Evolutionary conservation across 2,797 vertebrate species (phyloP), one percentile per base, ranked within the genome.

Genomic region (Oryzias sinensis): DNA sequence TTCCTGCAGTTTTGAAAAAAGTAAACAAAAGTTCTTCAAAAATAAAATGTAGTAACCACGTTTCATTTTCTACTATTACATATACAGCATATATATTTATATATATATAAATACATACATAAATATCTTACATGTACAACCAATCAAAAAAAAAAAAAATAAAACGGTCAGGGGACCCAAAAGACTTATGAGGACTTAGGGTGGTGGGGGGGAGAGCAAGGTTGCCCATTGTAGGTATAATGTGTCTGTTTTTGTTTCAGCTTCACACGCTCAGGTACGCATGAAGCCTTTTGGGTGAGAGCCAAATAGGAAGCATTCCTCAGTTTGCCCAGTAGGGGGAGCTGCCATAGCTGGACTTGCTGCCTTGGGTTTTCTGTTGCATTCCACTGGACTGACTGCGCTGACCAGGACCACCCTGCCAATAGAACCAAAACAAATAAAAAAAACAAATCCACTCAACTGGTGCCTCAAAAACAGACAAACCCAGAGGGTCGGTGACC

Each of bases 41-140:
- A 92, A 92, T 89, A 91, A 92, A 92, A 92, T 92, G 91, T 86
- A 91, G 92, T 89, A 87, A 93, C 89, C 92, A 94, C 92, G 90
- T 92, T 91, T 92, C 81, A 92, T 88, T 88, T 93, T 91, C 88
- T 88, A 92, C 90, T 90, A 91, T 93, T 94, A 95, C 95, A 97
- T 98, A 98, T 92, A 93, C 90, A 93, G 90, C 97, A 97, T 97
- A 97, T 93, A 91, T 93, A 92, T 97, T 96, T 97, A 95, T 96
- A 91, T 93, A 91, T 93, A 91, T 93, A 92, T 92, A 98, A 94
- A 96, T 97, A 97, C 94, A 95, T 96, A 97, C 95, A 98, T 97
- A 97, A 95, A 98, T 98, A 99, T 95, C 94, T 95, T 97, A 97
- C 96, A 97, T 93, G 89, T 89, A 92, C 90, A 93, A 91, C 88